Conservation (phyloP, 1,140 invertebrate genomes). For the Caerostris extrusa region DNA sequence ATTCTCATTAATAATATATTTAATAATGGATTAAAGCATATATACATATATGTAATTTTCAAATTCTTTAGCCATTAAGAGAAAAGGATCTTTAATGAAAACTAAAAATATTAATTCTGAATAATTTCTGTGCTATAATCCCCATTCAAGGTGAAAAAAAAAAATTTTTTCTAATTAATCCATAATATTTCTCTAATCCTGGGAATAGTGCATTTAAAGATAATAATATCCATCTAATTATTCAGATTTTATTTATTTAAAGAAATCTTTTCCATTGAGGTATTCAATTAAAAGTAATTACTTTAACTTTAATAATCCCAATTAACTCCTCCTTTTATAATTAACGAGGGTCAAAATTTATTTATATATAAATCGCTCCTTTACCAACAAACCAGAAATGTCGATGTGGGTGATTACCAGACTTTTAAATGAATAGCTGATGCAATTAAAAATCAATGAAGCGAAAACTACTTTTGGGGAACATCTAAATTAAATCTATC, state of each 20-base stretch:
- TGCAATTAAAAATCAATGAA: background rate
- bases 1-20: too few relatives aligned
- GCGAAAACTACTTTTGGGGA: background rate
- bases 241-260: background rate
- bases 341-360: background rate
- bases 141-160: too few relatives aligned
- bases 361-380: background rate
- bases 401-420: background rate
- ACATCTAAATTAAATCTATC: background rate
- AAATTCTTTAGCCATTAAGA: too few relatives aligned
- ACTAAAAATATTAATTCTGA: too few relatives aligned
- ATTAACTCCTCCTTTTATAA: background rate
- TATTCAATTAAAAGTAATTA: background rate
- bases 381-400: background rate
- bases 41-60: too few relatives aligned
- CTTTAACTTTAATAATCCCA: background rate
- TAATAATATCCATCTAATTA: too few relatives aligned
- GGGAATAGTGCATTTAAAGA: too few relatives aligned
- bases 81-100: too few relatives aligned
- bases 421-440: background rate
- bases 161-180: too few relatives aligned
- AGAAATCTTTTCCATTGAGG: background rate
- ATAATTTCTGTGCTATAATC: too few relatives aligned
- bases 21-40: too few relatives aligned
- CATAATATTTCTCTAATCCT: too few relatives aligned